Conservation (phyloP, 2,888 invertebrate species). For the Blastobasis adustella region DNA sequence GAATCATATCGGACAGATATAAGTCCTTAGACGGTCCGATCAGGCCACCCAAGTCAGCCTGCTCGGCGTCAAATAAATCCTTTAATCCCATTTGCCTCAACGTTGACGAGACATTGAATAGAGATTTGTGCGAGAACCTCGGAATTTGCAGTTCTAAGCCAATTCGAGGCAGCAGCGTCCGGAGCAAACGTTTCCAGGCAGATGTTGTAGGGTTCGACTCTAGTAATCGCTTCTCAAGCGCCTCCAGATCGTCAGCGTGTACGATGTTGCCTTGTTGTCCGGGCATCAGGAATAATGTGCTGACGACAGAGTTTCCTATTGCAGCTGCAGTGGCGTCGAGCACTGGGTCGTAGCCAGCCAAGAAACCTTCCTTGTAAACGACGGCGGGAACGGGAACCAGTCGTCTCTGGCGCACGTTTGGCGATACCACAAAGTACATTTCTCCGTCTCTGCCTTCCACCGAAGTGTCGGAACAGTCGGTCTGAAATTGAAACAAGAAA, state of each 20-base stretch:
- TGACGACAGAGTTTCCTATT: slow-evolving; percentile 82
- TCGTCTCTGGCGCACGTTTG: slow-evolving; percentile 84
- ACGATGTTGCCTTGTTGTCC: slow-evolving; percentile 89
- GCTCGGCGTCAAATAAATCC: slow-evolving; percentile 83
- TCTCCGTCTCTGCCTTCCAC: slow-evolving; percentile 88
- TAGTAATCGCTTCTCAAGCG: slow-evolving; percentile 81
- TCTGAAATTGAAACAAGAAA: slow-evolving; percentile 70
- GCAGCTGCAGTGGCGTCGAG: slow-evolving; percentile 90
- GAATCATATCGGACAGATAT: slow-evolving; percentile 88
- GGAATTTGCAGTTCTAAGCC: slow-evolving; percentile 90
- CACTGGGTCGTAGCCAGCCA: slow-evolving; percentile 89
- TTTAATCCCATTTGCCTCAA: slow-evolving; percentile 87
- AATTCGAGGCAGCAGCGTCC: slow-evolving; percentile 82
- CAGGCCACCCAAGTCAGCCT: slow-evolving; percentile 88
- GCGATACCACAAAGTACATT: slow-evolving; percentile 89
- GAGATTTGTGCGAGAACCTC: slow-evolving; percentile 87
- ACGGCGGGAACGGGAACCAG: slow-evolving; percentile 89
- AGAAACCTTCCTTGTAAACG: slow-evolving; percentile 83
- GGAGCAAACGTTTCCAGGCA: slow-evolving; percentile 83
- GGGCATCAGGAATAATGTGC: slow-evolving; percentile 88
- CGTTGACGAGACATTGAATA: slow-evolving; percentile 86
- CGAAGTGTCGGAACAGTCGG: slow-evolving; percentile 84
- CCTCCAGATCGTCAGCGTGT: slow-evolving; percentile 85
- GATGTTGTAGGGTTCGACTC: slow-evolving; percentile 79
- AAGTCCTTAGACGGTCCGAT: slow-evolving; percentile 87